These are phyloP conservation scores for Heterodera carotae DNA, from an alignment of 1,140 invertebrate genomes.

Conservation along the genomic window DNA sequence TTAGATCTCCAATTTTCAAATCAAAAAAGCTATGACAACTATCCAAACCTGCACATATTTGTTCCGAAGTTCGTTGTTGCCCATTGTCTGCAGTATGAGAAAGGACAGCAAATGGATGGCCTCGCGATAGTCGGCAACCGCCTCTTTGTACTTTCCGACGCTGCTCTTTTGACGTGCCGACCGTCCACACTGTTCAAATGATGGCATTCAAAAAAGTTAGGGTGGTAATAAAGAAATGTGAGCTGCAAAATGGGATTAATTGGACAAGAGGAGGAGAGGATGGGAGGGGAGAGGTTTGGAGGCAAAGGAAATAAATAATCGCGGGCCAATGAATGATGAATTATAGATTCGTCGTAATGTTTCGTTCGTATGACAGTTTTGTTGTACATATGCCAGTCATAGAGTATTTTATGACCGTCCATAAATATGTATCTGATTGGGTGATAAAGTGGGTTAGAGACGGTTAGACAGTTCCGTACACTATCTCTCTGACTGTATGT, in stretches of 20 bases:
- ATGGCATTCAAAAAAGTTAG: conserved; percentile 14
- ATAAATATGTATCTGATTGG: too few relatives aligned
- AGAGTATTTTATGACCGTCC: too few relatives aligned
- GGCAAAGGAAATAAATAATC: too few relatives aligned
- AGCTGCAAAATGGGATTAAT: too few relatives aligned
- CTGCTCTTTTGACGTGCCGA: conserved; percentile 26
- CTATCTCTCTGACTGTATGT: too few relatives aligned
- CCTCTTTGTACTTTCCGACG: conserved; percentile 32
- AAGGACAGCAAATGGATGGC: conserved; percentile 17
- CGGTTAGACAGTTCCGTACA: too few relatives aligned
- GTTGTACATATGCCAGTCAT: too few relatives aligned
- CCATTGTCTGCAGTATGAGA: conserved; percentile 10
- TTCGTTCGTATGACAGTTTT: too few relatives aligned
- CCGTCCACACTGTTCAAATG: conserved; percentile 29
- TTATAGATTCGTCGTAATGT: too few relatives aligned
- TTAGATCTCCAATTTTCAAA: conserved; percentile 14
- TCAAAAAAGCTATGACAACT: conserved; percentile 1
- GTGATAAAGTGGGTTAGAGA: too few relatives aligned
- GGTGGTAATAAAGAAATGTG: too few relatives aligned
- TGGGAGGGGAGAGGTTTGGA: not conserved
- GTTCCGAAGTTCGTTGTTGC: conserved; percentile 26
- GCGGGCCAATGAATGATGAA: too few relatives aligned
- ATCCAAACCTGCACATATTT: conserved; percentile 31
- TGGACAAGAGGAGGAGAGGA: not conserved
- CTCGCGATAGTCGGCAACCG: conserved; percentile 18